Evolutionary conservation across 2,797 vertebrate genomes (phyloP).

Genomic region (Oreonectes daqikongensis): DNA sequence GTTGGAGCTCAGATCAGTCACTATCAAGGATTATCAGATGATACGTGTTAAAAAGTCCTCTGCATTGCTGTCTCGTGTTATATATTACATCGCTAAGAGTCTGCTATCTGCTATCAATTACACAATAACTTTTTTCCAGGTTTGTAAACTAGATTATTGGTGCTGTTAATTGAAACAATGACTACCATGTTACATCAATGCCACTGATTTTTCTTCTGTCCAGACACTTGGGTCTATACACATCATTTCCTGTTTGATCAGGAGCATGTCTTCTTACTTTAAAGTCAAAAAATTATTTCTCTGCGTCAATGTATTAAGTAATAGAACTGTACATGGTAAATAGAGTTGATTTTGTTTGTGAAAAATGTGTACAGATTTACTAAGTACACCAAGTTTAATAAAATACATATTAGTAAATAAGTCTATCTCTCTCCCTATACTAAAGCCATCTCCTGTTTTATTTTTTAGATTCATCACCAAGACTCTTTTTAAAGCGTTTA

Average conservation of each 20-base stretch:
- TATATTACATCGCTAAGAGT: neutral
- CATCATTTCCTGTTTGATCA: neutral
- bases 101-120: neutral
- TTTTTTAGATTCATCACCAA: neutral
- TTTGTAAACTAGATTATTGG: slow-evolving; percentile 11
- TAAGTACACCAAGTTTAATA: neutral
- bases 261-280: neutral
- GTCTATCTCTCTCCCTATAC: neutral
- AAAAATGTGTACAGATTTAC: too few species aligned
- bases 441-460: neutral
- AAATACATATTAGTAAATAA: neutral
- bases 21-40: neutral
- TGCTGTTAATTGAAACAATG: slow-evolving; percentile 22
- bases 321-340: too few species aligned
- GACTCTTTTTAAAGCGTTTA: slow-evolving; percentile 68
- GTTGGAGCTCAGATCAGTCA: neutral
- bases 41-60: neutral
- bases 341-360: too few species aligned
- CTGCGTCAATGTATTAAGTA: too few species aligned
- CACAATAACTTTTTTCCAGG: neutral
- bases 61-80: neutral
- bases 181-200: slow-evolving; percentile 1
- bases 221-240: neutral
- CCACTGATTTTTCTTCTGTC: slow-evolving; percentile 17
- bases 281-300: too few species aligned